Evolutionary conservation across 1,140 invertebrate genomes (phyloP).

Genomic region (Panonychus citri): DNA sequence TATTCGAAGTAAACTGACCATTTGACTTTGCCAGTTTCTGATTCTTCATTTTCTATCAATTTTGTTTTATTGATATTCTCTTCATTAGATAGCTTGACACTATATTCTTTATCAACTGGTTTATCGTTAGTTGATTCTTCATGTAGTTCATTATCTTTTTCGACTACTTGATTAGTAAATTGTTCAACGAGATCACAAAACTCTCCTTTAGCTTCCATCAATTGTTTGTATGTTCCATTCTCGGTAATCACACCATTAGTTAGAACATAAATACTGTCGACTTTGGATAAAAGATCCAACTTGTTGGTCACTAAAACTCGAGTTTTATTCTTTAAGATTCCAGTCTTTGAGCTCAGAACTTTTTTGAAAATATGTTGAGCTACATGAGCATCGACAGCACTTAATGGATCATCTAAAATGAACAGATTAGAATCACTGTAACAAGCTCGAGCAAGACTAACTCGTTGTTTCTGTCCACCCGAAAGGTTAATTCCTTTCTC

Average conservation of each 20-base stretch:
- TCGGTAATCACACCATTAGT: constrained; percentile 27
- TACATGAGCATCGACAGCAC: constrained; percentile 24
- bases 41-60: constrained; percentile 50
- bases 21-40: constrained; percentile 6
- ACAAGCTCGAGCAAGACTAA: constrained; percentile 42
- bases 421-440: constrained; percentile 17
- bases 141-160: not conserved
- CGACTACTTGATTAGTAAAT: constrained; percentile 23
- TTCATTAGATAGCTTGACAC: not conserved
- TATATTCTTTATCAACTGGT: not conserved
- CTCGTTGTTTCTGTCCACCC: constrained; percentile 84
- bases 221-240: constrained; percentile 24
- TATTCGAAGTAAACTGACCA: constrained; percentile 1
- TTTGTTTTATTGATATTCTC: constrained; percentile 23
- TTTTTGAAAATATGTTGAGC: constrained; percentile 25
- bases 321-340: constrained; percentile 17
- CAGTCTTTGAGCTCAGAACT: constrained; percentile 21
- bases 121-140: not conserved
- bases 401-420: constrained; percentile 25
- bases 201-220: constrained; percentile 19
- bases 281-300: constrained; percentile 21
- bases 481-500: constrained; percentile 64
- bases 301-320: constrained; percentile 23
- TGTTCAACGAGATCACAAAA: constrained; percentile 26
- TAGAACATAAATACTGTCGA: constrained; percentile 23